Conservation (phyloP, 2,113 vertebrate species). For the Odontophorus gujanensis region DNA sequence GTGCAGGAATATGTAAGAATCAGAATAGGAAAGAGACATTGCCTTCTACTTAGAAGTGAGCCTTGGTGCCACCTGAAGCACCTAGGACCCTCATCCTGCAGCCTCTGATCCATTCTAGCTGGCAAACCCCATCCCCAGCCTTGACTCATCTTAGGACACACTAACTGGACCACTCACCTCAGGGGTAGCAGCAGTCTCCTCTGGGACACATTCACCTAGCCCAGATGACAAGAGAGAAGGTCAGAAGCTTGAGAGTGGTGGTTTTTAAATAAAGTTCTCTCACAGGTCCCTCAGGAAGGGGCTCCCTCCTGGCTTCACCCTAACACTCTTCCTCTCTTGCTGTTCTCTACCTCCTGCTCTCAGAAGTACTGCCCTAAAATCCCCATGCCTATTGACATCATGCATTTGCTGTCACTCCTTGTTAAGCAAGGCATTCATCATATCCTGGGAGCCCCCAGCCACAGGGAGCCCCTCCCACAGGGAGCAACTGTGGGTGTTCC, state of each 20-base stretch:
- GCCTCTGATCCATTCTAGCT: accelerated
- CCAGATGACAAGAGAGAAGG: slow-evolving; percentile 5
- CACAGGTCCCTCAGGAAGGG: background rate
- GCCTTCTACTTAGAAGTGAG: background rate
- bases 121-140: background rate
- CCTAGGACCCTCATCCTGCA: background rate
- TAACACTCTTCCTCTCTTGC: accelerated
- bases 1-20: background rate
- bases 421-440: background rate
- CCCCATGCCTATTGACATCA: background rate
- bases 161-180: slow-evolving; percentile 50
- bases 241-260: background rate
- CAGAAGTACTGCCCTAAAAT: background rate
- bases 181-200: slow-evolving; percentile 28
- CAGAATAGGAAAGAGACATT: background rate
- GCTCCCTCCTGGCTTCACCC: background rate
- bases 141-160: background rate
- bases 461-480: background rate
- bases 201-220: slow-evolving; percentile 86
- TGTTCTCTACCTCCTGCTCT: background rate
- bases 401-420: background rate
- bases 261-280: background rate
- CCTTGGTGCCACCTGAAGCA: background rate
- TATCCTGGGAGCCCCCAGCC: background rate
- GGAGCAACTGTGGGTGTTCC: background rate